These are phyloP conservation scores for Diachrysia chrysitis DNA, from an alignment of 2,888 invertebrate species.

Conservation along the genomic window DNA sequence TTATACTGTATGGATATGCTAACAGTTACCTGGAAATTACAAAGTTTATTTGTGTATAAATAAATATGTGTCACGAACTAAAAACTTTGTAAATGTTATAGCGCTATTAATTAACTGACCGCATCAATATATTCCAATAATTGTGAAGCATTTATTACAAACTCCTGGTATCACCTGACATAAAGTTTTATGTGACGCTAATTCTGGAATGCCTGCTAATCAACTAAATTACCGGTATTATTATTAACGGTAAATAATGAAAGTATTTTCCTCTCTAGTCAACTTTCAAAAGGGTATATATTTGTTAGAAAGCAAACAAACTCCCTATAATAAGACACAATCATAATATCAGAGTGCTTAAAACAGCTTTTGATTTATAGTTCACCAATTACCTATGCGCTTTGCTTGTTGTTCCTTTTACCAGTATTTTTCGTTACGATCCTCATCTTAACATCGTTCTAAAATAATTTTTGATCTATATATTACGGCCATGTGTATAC, in stretches of 20 bases:
- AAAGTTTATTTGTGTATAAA: neutral
- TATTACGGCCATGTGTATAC: neutral
- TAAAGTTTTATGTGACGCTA: constrained; percentile 17
- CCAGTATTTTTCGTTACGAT: too few relatives aligned
- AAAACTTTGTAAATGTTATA: neutral
- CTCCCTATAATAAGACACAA: too few relatives aligned
- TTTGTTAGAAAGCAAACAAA: neutral
- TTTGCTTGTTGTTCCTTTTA: too few relatives aligned
- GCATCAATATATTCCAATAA: neutral
- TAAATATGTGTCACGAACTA: neutral
- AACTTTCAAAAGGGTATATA: neutral
- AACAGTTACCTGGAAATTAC: constrained; percentile 8
- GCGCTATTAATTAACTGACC: constrained; percentile 2
- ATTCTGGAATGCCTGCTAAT: constrained; percentile 35
- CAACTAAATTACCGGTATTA: constrained; percentile 24
- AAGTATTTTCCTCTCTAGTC: constrained; percentile 19
- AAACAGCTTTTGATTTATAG: too few relatives aligned
- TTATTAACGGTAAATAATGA: constrained; percentile 43
- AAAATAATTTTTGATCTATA: neutral
- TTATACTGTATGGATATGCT: neutral
- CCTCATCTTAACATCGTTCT: neutral
- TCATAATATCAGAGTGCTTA: too few relatives aligned
- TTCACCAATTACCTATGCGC: too few relatives aligned
- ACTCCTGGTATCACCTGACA: constrained; percentile 15
- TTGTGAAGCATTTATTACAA: constrained; percentile 10